Conservation (phyloP, 2,888 invertebrate genomes). For the Nipponacmea schrenckii region DNA sequence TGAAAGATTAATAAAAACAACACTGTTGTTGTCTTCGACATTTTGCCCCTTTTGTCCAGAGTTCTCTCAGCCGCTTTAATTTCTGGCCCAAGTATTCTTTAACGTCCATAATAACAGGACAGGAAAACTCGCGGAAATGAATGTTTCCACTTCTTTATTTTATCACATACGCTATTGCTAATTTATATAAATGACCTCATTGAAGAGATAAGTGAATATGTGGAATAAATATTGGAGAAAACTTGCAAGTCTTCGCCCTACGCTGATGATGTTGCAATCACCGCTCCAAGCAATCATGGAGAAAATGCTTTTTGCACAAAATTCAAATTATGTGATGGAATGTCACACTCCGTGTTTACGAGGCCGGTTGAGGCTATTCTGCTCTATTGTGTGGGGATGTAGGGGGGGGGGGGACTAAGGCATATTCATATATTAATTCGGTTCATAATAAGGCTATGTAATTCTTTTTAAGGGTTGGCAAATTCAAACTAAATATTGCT, state of each 20-base stretch:
- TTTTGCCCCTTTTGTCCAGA: no score
- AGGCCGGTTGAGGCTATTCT: not conserved
- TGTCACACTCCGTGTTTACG: not conserved
- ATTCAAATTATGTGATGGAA: not conserved
- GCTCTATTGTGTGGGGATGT: not conserved
- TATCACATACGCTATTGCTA: not conserved
- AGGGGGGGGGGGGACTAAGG: not conserved
- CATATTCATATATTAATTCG: not conserved
- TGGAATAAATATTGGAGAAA: not conserved
- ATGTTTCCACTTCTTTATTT: not conserved
- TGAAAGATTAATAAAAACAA: no score
- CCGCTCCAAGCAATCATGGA: not conserved
- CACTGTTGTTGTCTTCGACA: no score
- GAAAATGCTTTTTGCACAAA: not conserved
- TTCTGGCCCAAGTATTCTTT: not conserved
- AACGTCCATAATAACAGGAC: not conserved
- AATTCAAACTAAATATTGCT: not conserved
- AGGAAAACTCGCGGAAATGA: not conserved
- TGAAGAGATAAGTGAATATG: not conserved
- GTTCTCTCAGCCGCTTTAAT: no score
- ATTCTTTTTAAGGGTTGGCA: conserved; percentile 1
- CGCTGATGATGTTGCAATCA: not conserved
- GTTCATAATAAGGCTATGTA: conserved; percentile 1
- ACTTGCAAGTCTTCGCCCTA: no score
- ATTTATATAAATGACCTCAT: no score